phyloP scores from a whole-genome alignment of 2,113 vertebrate genomes.

The Dunckerocampus dactyliophorus region DNA sequence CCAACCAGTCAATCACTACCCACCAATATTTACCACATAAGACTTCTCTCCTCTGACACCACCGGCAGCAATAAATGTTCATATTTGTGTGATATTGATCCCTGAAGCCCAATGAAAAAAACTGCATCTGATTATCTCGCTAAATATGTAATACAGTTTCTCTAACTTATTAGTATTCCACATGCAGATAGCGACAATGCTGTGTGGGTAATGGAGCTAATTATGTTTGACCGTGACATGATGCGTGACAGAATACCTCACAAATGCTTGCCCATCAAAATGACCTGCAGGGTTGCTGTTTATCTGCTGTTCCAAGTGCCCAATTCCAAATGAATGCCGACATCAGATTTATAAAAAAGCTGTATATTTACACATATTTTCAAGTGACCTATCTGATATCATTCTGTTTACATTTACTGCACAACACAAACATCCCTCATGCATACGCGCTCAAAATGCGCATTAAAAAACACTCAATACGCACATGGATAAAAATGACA shows the following conservation, averaged over 20 bases:
- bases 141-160: constrained; percentile 32
- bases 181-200: constrained; percentile 30
- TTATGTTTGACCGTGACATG: constrained; percentile 39
- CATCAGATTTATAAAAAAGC: too few relatives aligned
- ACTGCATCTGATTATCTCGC: constrained; percentile 43
- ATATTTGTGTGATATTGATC: not conserved
- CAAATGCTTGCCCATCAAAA: constrained; percentile 49
- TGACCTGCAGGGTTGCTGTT: constrained; percentile 41
- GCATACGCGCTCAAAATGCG: too few relatives aligned
- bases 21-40: not conserved
- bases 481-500: too few relatives aligned
- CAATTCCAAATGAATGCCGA: too few relatives aligned
- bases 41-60: not conserved
- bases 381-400: too few relatives aligned
- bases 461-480: too few relatives aligned
- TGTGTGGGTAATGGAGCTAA: constrained; percentile 39
- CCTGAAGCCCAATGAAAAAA: constrained; percentile 14
- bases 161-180: constrained; percentile 31
- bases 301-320: too few relatives aligned
- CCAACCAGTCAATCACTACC: not conserved
- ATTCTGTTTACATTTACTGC: too few relatives aligned
- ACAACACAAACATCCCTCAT: too few relatives aligned
- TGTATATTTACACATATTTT: too few relatives aligned
- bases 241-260: constrained; percentile 33
- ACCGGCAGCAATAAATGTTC: not conserved